Percentiles rank a stretch among this genome's conserved stretches.
These are phyloP conservation scores for Aphodius sticticus DNA, from an alignment of 2,888 invertebrate species.

Conservation along the genomic window DNA sequence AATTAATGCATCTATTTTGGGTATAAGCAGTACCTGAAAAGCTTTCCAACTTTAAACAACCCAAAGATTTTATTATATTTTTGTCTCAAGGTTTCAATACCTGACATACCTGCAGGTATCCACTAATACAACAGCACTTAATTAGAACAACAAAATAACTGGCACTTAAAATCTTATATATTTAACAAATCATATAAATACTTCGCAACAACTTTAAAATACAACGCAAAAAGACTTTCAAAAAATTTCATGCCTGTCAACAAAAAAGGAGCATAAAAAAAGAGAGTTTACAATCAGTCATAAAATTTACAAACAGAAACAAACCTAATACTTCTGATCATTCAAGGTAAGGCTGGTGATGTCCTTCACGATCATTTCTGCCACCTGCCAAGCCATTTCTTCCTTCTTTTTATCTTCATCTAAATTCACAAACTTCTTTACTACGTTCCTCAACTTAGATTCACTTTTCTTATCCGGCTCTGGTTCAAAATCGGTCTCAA, in stretches of 20 bases:
- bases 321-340: constrained; percentile 51
- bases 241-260: not conserved
- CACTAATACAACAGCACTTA: not conserved
- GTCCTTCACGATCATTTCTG: constrained; percentile 96
- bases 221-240: not conserved
- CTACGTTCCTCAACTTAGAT: constrained; percentile 64
- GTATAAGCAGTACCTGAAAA: too few relatives aligned
- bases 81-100: too few relatives aligned
- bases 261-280: not conserved
- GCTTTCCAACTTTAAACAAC: not conserved
- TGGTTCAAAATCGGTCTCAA: constrained; percentile 89
- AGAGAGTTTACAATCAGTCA: not conserved
- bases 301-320: not conserved
- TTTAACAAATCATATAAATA: not conserved
- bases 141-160: not conserved
- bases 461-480: constrained; percentile 69
- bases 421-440: constrained; percentile 82
- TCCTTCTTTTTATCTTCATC: constrained; percentile 91
- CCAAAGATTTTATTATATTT: not conserved
- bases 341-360: constrained; percentile 86
- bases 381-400: constrained; percentile 97
- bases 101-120: not conserved
- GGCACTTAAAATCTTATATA: not conserved
- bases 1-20: too few relatives aligned
- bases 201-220: not conserved